Conservation (phyloP, 2,797 vertebrate genomes). For the Galaxias olidus region DNA sequence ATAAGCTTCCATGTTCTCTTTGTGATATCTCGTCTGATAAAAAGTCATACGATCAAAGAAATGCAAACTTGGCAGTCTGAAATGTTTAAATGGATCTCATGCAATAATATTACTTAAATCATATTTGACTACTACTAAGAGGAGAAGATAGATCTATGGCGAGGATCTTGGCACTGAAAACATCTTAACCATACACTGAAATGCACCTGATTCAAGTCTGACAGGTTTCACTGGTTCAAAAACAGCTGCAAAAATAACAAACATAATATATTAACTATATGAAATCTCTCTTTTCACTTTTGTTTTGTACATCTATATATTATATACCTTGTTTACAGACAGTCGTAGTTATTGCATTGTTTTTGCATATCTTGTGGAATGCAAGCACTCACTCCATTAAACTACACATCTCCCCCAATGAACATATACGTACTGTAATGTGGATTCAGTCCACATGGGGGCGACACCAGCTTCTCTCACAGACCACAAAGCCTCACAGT, state of each 20-base stretch:
- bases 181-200: slow-evolving; percentile 74
- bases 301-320: slow-evolving; percentile 80
- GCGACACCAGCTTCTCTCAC: slow-evolving; percentile 30
- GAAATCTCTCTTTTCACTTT: slow-evolving; percentile 49
- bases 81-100: slow-evolving; percentile 86
- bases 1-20: slow-evolving; percentile 38
- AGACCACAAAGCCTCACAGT: slow-evolving; percentile 14
- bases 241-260: slow-evolving; percentile 82
- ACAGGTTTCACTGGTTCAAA: slow-evolving; percentile 88
- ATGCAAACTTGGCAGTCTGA: slow-evolving; percentile 81
- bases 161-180: slow-evolving; percentile 4
- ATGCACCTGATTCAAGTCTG: slow-evolving; percentile 98
- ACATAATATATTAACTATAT: slow-evolving; percentile 65
- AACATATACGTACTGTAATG: slow-evolving; percentile 27
- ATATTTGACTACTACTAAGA: slow-evolving; percentile 50
- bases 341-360: slow-evolving; percentile 98
- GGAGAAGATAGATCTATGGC: slow-evolving; percentile 35
- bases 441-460: slow-evolving; percentile 50
- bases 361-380: slow-evolving; percentile 99
- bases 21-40: slow-evolving; percentile 67
- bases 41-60: slow-evolving; percentile 67
- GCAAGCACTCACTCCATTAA: slow-evolving; percentile 57
- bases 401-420: neutral
- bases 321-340: slow-evolving; percentile 81
- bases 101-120: slow-evolving; percentile 73